Evolutionary conservation across 1,140 invertebrate genomes (phyloP).

Genomic region (Caenorhabditis inopinata): DNA sequence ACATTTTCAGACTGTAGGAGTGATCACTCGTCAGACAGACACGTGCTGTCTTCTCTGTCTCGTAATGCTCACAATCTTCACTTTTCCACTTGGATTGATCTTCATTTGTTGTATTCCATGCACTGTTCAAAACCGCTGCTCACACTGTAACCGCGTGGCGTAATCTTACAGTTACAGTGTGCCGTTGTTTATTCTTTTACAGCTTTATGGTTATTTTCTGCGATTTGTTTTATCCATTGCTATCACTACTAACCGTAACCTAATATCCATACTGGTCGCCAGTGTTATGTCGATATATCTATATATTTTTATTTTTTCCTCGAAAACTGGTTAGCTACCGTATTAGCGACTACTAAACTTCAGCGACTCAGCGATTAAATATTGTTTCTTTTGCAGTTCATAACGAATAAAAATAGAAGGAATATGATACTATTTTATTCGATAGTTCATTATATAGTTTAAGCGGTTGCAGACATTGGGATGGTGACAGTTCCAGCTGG

Average conservation of each 20-base stretch:
- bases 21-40: constrained; percentile 53
- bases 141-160: neutral
- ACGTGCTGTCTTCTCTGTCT: constrained; percentile 59
- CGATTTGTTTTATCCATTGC: no score
- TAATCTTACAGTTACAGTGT: no score
- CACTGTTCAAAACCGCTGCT: constrained; percentile 40
- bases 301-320: neutral
- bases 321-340: neutral
- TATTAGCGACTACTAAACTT: neutral
- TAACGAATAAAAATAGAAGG: no score
- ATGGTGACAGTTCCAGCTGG: no score
- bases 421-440: no score
- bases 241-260: no score
- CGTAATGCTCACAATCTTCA: constrained; percentile 60
- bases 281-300: neutral
- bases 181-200: no score
- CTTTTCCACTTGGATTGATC: constrained; percentile 61
- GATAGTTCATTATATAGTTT: no score
- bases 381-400: no score
- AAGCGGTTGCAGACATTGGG: no score
- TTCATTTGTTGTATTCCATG: constrained; percentile 61
- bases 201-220: no score
- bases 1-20: constrained; percentile 11
- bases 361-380: no score
- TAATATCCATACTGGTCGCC: neutral